phyloP scores from a whole-genome alignment of 2,888 invertebrate genomes.

The Parthenolecanium corni region DNA sequence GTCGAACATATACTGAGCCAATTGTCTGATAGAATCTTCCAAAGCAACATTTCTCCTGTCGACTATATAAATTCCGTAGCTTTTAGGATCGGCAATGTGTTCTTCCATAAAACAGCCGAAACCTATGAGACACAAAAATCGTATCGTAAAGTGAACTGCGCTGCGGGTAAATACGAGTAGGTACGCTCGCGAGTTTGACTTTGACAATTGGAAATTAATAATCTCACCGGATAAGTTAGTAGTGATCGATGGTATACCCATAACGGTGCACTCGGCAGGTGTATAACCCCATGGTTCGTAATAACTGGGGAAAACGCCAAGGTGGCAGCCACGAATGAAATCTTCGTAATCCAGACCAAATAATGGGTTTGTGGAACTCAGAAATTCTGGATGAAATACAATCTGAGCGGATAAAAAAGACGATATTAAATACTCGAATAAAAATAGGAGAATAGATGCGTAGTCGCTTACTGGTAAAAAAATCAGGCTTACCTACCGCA shows the following conservation, averaged over 20 bases:
- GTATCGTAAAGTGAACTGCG: no score
- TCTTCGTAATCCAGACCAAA: slow-evolving; percentile 98
- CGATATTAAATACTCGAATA: not conserved
- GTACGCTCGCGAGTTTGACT: not conserved
- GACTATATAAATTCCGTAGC: slow-evolving; percentile 97
- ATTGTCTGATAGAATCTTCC: slow-evolving; percentile 82
- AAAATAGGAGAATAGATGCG: not conserved
- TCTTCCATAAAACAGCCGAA: slow-evolving; percentile 99
- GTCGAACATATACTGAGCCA: slow-evolving; percentile 85
- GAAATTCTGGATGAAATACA: slow-evolving; percentile 97
- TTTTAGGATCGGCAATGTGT: slow-evolving; percentile 92
- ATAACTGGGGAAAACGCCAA: slow-evolving; percentile 98
- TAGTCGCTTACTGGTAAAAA: not conserved
- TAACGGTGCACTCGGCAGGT: slow-evolving; percentile 99
- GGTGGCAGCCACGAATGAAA: slow-evolving; percentile 95
- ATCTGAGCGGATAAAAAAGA: slow-evolving; percentile 47
- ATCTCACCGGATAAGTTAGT: slow-evolving; percentile 79
- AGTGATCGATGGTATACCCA: slow-evolving; percentile 97
- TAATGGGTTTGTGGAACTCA: slow-evolving; percentile 92
- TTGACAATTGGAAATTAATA: not conserved
- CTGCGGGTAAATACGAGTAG: no score
- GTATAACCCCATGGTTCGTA: slow-evolving; percentile 99
- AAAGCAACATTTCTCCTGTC: slow-evolving; percentile 81
- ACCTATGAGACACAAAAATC: slow-evolving; percentile 43
- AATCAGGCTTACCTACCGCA: not conserved